These are phyloP conservation scores for Magallana gigas DNA, from an alignment of 1,140 invertebrate species.

Conservation along the genomic window DNA sequence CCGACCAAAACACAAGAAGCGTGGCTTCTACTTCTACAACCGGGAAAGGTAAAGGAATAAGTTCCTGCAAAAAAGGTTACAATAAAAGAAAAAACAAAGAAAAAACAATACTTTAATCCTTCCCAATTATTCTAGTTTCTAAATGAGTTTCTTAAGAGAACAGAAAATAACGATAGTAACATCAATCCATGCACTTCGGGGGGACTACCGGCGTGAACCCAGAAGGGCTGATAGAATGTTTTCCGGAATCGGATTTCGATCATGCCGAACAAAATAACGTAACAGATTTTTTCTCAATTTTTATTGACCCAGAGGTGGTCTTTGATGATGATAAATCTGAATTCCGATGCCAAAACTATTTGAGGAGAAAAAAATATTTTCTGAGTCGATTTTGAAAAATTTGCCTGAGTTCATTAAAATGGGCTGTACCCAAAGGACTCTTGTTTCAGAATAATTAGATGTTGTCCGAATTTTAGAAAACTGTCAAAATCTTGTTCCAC, in stretches of 20 bases:
- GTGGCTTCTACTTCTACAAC: background rate
- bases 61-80: too few species aligned
- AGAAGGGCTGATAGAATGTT: background rate
- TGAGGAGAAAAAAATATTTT: conserved; percentile 26
- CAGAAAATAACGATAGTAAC: background rate
- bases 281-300: background rate
- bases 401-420: conserved; percentile 2
- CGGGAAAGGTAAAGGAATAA: too few species aligned
- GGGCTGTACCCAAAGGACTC: conserved; percentile 24
- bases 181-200: background rate
- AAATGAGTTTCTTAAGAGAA: background rate
- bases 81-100: background rate
- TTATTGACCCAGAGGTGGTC: background rate
- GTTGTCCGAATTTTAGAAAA: conserved; percentile 10
- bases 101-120: background rate
- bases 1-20: background rate
- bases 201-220: background rate
- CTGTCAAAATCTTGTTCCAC: background rate
- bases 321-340: background rate
- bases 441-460: background rate
- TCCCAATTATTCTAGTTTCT: background rate
- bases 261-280: background rate
- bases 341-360: background rate
- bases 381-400: background rate
- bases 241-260: background rate